Base-by-base conservation (phyloP, 2,797 vertebrate species). In the Alouatta caraya region DNA sequence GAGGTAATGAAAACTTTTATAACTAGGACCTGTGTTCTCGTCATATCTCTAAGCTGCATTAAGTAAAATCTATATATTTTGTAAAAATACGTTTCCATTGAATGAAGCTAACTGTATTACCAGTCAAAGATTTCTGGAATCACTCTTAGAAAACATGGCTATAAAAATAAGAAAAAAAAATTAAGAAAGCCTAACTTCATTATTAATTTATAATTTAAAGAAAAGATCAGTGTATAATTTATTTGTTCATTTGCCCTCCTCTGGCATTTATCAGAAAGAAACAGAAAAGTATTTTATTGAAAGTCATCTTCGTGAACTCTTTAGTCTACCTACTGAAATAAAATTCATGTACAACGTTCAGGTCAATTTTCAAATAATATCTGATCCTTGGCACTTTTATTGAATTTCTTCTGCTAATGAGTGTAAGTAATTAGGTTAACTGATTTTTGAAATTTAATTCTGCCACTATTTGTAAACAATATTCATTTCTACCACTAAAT, bases 361-460 rank as follows among this genome's bases (percentile, higher is more conserved):
- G 78, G 37, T 82, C 12, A 92, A 90, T 81, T 97, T 93, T 12
- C 93, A 92, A 94, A 85, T 80, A 93, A 50, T 64, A 94, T n/a
- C 22, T 85, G 33, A 92, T 92, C 30, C 4, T 92, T 87, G 67
- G 10, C 22, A 96, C 88, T 9, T 46, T 84, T n/a, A 87, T 22
- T 75, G 73, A 92, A 90, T 93, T 94, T 93, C 12, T 95, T 91
- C 85, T 72, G 33, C 57, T 75, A 82, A 90, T n/a, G 13, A 90
- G 11, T 42, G 90, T 37, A 72, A 64, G 67, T 86, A 82, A 46
- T 93, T 95, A 75, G 19, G 14, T 76, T 76, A 96, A 67, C 2
- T 86, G 46, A 90, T 59, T 28, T 95, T 39, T 95, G 21, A 87
- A 94, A 17, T 73, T 93, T 90, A 57, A 90, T 73, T 86, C 48